Percentiles rank a stretch among this genome's conserved stretches.
These are phyloP conservation scores for Burhinus bistriatus DNA, from an alignment of 2,113 vertebrate genomes.

Conservation along the genomic window DNA sequence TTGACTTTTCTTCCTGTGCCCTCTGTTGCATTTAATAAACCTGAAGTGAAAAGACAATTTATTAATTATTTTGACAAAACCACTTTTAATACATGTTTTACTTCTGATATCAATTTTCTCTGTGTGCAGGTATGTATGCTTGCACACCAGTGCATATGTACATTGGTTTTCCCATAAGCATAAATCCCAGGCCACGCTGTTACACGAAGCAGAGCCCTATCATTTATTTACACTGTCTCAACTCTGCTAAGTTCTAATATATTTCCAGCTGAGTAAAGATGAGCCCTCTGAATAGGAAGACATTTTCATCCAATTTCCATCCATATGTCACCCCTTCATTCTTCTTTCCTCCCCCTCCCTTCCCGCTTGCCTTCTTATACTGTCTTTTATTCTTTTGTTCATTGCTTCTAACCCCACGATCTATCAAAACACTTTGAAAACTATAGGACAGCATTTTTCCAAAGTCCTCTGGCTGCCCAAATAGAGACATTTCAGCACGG, in stretches of 20 bases:
- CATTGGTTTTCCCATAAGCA: not conserved
- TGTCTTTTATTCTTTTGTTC: not conserved
- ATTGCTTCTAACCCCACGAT: not conserved
- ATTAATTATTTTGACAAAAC: not conserved
- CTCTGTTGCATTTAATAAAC: not conserved
- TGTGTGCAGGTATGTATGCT: not conserved
- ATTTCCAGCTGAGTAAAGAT: not conserved
- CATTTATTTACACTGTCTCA: conserved; percentile 18
- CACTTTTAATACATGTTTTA: not conserved
- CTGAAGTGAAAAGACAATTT: not conserved
- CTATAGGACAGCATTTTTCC: not conserved
- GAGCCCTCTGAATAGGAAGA: not conserved
- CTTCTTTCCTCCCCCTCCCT: not conserved
- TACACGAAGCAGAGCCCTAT: not conserved
- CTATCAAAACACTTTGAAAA: not conserved
- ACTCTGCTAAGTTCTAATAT: not conserved
- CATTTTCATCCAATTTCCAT: not conserved
- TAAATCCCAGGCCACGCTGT: not conserved
- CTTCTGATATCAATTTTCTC: not conserved
- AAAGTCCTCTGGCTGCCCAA: not conserved
- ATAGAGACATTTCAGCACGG: not conserved
- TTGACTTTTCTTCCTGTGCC: not conserved
- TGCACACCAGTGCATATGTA: not conserved
- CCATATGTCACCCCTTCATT: not conserved
- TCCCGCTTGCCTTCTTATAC: not conserved